These are phyloP conservation scores for Nebria salina DNA, from an alignment of 2,888 invertebrate genomes.

Conservation along the genomic window DNA sequence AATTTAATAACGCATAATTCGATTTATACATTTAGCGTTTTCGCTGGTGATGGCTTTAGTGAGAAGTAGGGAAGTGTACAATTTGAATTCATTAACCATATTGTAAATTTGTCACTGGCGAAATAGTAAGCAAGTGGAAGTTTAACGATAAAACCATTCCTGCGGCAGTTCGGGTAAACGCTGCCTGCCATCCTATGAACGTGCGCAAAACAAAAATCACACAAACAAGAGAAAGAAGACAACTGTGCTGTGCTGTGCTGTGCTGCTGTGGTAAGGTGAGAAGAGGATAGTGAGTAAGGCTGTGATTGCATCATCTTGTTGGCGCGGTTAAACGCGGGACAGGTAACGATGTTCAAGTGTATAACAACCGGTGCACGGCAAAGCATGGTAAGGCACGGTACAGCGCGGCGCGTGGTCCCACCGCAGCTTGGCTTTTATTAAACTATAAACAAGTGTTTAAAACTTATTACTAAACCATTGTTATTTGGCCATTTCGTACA, in stretches of 20 bases:
- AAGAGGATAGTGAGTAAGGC: not conserved
- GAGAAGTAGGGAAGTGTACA: no score
- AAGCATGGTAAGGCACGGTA: no score
- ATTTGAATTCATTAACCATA: no score
- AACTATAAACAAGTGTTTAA: slow-evolving; percentile 44
- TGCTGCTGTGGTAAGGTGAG: no score
- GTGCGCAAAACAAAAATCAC: not conserved
- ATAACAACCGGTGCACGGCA: not conserved
- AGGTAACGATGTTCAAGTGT: not conserved
- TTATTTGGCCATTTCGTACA: not conserved
- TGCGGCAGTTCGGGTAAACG: no score
- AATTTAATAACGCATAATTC: no score
- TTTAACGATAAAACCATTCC: no score
- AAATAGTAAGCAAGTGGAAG: no score
- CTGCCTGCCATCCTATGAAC: not conserved
- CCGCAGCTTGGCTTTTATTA: slow-evolving; percentile 26
- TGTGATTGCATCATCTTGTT: not conserved
- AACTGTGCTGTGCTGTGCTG: no score
- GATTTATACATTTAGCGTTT: no score
- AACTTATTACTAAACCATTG: slow-evolving; percentile 17
- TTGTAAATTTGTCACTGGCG: no score
- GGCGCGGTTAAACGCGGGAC: not conserved
- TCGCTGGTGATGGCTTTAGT: no score
- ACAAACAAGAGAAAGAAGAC: not conserved
- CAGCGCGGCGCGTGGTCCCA: not conserved